These are phyloP conservation scores for Ceuthmochares aereus DNA, from an alignment of 2,113 vertebrate species.

Conservation along the genomic window DNA sequence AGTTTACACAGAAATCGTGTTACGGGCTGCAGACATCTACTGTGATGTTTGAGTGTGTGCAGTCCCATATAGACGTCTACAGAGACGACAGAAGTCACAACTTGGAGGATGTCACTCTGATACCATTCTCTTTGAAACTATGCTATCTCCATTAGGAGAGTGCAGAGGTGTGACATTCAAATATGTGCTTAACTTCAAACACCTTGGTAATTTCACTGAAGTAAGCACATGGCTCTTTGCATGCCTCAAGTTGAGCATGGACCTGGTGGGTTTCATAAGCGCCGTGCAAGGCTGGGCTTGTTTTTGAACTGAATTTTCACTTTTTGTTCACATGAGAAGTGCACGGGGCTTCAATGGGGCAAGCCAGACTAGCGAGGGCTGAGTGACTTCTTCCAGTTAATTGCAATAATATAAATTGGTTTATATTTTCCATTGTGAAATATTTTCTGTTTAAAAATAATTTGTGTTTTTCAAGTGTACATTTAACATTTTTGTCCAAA, in stretches of 20 bases:
- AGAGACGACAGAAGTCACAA: neutral
- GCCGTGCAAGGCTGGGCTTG: neutral
- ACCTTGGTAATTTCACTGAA: neutral
- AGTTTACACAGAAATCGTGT: neutral
- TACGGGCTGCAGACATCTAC: neutral
- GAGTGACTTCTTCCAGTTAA: neutral
- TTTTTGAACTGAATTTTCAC: neutral
- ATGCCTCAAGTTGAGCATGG: neutral
- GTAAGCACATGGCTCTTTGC: neutral
- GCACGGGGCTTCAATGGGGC: neutral
- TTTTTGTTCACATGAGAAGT: neutral
- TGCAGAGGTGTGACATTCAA: neutral
- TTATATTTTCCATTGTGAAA: neutral
- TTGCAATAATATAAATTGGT: neutral
- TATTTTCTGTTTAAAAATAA: neutral
- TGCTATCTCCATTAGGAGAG: neutral
- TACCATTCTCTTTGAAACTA: neutral
- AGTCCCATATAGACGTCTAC: accelerated
- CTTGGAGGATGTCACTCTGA: neutral
- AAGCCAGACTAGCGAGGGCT: neutral
- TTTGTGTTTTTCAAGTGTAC: neutral
- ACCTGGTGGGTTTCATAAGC: neutral
- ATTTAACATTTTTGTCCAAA: neutral
- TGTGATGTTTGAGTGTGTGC: accelerated
- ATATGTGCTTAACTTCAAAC: neutral